Evolutionary conservation across 30 jellyfish, hydroid and myxozoan genomes (phyloP), one percentile per base, ranked within the genome.

Genomic region (Cassiopea xamachana): DNA sequence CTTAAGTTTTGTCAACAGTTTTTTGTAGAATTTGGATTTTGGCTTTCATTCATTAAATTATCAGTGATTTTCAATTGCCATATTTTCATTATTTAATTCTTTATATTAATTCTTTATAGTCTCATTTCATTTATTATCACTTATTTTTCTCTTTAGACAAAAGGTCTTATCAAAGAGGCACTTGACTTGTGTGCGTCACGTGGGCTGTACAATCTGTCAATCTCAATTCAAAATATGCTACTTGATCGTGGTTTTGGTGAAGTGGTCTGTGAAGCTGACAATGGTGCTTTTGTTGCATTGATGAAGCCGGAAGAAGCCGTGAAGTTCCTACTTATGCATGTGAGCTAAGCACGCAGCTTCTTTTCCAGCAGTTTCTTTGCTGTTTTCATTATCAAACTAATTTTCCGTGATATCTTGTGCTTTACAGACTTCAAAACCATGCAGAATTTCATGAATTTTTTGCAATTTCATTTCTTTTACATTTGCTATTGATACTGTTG

Each of bases 231-330:
- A 69, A 79, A 90, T 89, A 89, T 89, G 97, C 82, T 93, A 80
- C 61, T 93, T 44, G 98, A 93, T 84, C 83, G 98, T 1, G 98
- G 98, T 7, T 85, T 71, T 80, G 93, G 93, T 45, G 98, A 89
- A n/a, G 70, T 69, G 27, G 81, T 93, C 5, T 93, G 98, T 90
- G 83, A 76, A 12, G 83, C 91, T 46, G 60, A 58, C 43, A 64
- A 83, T 46, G 98, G 98, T 7, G 87, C 93, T 27, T 93, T 93
- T 62, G 60, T 88, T 7, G 48, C 86, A 18, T 74, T 72, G 50
- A 93, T 93, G 98, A 62, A 87, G 80, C 92, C 98, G 1, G 98
- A 93, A 64, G 98, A 93, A 46, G 96, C 96, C 59, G 91, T 88
- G 58, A 87, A 82, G 18, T 93, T 88, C 74, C 91, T 93, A 18